Base-by-base conservation (phyloP, 2,888 invertebrate species). In the Aphodius granarius region DNA sequence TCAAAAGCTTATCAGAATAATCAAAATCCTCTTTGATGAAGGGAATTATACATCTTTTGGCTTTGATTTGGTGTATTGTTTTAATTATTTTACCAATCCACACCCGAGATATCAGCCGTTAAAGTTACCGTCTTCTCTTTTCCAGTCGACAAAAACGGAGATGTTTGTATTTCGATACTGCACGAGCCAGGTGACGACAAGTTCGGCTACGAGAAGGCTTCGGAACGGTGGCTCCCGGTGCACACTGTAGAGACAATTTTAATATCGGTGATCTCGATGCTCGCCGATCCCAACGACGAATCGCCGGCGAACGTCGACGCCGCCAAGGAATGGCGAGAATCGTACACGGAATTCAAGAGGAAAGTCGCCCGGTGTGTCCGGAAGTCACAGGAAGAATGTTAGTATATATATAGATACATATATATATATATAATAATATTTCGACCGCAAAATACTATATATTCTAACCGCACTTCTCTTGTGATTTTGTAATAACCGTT, bases 301-400 rank as follows among this genome's bases (percentile, higher is more conserved):
- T 98, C 97, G 87, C 98, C 98, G 81, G 99, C 99, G 85, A 99
- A 99, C 90, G 98, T 99, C 84, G 99, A 99, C 91, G 98, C 99
- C 87, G 98, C 98, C 96, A 99, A 99, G 94, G 97, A 98, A 92
- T 98, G 98, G 97, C 93, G 98, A 89, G 98, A 98, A 90, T 94
- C 96, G 89, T 97, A 96, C 90, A 91, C 94, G 88, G 97, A 97
- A 90, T 99, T 98, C 91, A 98, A 97, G 91, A 93, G 96, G 90
- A 97, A 96, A 92, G 98, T 99, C 85, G 97, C 97, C 85, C 93
- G 95, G 89, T 98, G 97, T 91, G 98, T 99, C 88, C 93, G 98
- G 90, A 97, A 96, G 92, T 98, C 98, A 92, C 98, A 98, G 92
- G 98, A 99, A 89, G 96, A 97, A 91, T 95, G 95, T 92, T 94